Base-by-base conservation (phyloP, 1,140 invertebrate species). In the Rhyzopertha dominica region DNA sequence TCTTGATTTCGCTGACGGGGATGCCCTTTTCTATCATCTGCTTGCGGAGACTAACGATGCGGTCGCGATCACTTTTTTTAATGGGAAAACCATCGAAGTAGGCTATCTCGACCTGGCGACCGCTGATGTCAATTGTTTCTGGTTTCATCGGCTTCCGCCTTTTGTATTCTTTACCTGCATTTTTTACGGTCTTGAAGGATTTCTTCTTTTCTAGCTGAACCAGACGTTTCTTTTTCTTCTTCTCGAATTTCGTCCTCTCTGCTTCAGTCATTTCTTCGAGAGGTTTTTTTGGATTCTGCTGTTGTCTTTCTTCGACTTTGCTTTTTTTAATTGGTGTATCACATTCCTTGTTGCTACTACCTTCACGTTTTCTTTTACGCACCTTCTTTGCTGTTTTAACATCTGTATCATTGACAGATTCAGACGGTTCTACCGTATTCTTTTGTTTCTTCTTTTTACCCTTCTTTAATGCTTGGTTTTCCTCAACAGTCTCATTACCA, bases 1-100 rank as follows among this genome's bases (percentile, higher is more conserved):
- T 64, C 29, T 78, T 65, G 5, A 86, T 77, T 59, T 84, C 81
- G 59, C 73, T 75, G 57, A 75, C 74, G 1, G 84, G 78, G 41
- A 86, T 76, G 17, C 82, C 82, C 69, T 83, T 79, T 32, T 77
- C 73, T 1, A 80, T 72, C 73, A 87, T 74, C 56, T 76, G 73
- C 45, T 76, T 71, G 47, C 73, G 73, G 9, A 87, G 59, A 36
- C 79, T 69, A 41, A 69, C 65, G 2, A 87, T 62, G 46, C 81
- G 68, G 17, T 79, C 74, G 10, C 77, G 81, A 73, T 88, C 85
- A 62, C 80, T 80, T 61, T 79, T 79, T 63, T 75, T 79, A 0
- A 87, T 70, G 18, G 79, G 79, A 56, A 83, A 85, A 13, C 83
- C 82, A 65, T 85, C 79, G 65, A 73, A 80, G 44, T 74, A 75